A percentile compares a stretch with the other conserved stretches of the same genome.
Evolutionary conservation across 1,140 invertebrate genomes (phyloP).

Genomic region (Goniozus legneri): DNA sequence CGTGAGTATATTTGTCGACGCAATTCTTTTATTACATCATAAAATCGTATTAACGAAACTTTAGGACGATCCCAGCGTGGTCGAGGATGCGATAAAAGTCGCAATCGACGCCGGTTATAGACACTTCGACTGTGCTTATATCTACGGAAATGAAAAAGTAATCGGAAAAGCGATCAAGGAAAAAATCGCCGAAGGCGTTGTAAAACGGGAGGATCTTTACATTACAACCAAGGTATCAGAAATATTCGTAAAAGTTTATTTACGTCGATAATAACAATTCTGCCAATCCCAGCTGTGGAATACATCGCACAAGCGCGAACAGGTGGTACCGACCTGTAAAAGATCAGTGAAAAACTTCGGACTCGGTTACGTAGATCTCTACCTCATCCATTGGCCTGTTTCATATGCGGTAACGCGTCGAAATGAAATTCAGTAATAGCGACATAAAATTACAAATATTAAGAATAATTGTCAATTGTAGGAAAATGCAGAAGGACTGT

Average conservation of each 20-base stretch:
- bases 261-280: not conserved
- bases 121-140: slow-evolving; percentile 66
- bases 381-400: slow-evolving; percentile 77
- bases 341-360: slow-evolving; percentile 63
- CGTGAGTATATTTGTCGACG: too few species aligned
- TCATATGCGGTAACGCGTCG: slow-evolving; percentile 65
- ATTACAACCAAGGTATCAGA: slow-evolving; percentile 61
- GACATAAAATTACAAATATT: too few species aligned
- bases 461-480: too few species aligned
- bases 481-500: slow-evolving; percentile 39
- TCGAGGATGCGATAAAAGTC: slow-evolving; percentile 48
- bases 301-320: slow-evolving; percentile 47
- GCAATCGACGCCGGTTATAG: slow-evolving; percentile 64
- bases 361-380: slow-evolving; percentile 72
- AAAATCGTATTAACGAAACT: too few species aligned
- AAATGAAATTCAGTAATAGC: too few species aligned
- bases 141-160: slow-evolving; percentile 77
- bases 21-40: too few species aligned
- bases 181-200: slow-evolving; percentile 67
- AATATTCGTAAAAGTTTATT: too few species aligned
- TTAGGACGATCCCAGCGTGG: slow-evolving; percentile 36
- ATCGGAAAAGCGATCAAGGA: slow-evolving; percentile 73
- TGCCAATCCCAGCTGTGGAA: slow-evolving; percentile 58
- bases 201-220: slow-evolving; percentile 69
- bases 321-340: slow-evolving; percentile 52